phyloP scores from a whole-genome alignment of 2,113 vertebrate species.

The Pagrus major region DNA sequence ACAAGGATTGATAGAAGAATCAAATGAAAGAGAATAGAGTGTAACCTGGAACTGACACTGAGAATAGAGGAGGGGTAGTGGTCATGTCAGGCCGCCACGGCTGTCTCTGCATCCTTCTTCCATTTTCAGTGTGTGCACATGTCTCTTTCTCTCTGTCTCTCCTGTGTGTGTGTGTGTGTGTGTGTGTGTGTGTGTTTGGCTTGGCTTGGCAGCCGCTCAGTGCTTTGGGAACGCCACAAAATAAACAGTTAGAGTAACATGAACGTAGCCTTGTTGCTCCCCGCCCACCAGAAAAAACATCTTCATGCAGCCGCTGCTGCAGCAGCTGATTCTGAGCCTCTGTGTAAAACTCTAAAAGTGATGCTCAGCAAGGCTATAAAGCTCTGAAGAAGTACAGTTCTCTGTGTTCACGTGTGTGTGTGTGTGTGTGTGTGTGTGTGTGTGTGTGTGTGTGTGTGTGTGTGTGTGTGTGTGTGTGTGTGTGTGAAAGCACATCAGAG shows the following conservation, averaged over 20 bases:
- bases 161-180: slow-evolving; percentile 8
- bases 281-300: slow-evolving; percentile 45
- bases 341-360: slow-evolving; percentile 13
- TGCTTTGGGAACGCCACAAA: slow-evolving; percentile 60
- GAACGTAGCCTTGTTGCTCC: slow-evolving; percentile 29
- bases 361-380: not conserved
- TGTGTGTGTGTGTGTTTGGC: slow-evolving; percentile 41
- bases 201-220: slow-evolving; percentile 56
- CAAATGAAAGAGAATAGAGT: slow-evolving; percentile 33
- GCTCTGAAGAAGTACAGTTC: not conserved
- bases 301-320: slow-evolving; percentile 9
- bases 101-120: not conserved
- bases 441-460: not conserved
- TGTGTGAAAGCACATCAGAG: too few relatives aligned
- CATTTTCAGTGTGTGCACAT: not conserved
- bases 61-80: not conserved
- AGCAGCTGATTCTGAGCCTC: slow-evolving; percentile 23
- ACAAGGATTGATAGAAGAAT: not conserved
- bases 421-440: slow-evolving; percentile 4
- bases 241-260: slow-evolving; percentile 64
- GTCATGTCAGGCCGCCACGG: not conserved
- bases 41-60: slow-evolving; percentile 35
- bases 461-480: too few relatives aligned
- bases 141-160: not conserved
- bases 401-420: too few relatives aligned